These are phyloP conservation scores for Agriotes lineatus DNA, from an alignment of 2,888 invertebrate species.

Conservation along the genomic window DNA sequence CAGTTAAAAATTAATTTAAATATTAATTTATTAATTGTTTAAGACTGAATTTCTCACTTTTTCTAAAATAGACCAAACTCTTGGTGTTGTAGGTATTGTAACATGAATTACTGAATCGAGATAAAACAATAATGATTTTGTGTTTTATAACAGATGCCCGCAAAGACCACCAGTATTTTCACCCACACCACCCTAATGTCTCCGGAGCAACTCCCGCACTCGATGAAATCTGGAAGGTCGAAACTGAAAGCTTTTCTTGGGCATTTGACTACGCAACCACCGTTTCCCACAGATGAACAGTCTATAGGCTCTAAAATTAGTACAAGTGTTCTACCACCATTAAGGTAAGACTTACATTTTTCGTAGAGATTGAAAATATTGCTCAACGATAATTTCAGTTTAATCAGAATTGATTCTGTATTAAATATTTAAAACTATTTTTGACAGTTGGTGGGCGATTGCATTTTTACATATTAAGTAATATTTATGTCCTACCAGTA, in stretches of 20 bases:
- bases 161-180: background rate
- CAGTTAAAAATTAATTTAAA: no score
- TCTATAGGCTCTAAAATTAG: background rate
- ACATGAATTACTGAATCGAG: background rate
- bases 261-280: background rate
- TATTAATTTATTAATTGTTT: no score
- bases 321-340: background rate
- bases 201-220: constrained; percentile 11
- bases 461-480: no score
- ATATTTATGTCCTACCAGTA: no score
- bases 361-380: no score
- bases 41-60: no score
- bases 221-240: constrained; percentile 13
- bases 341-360: no score
- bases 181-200: constrained; percentile 19
- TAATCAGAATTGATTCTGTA: no score
- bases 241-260: constrained; percentile 4
- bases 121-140: background rate
- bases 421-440: no score
- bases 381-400: no score
- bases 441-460: no score
- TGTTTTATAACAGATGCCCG: background rate
- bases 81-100: background rate
- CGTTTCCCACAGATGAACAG: background rate
- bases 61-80: no score